Percentiles rank a stretch among this genome's conserved stretches.
Conservation (phyloP, 2,113 vertebrate genomes). For the Microcebus griseorufus region DNA sequence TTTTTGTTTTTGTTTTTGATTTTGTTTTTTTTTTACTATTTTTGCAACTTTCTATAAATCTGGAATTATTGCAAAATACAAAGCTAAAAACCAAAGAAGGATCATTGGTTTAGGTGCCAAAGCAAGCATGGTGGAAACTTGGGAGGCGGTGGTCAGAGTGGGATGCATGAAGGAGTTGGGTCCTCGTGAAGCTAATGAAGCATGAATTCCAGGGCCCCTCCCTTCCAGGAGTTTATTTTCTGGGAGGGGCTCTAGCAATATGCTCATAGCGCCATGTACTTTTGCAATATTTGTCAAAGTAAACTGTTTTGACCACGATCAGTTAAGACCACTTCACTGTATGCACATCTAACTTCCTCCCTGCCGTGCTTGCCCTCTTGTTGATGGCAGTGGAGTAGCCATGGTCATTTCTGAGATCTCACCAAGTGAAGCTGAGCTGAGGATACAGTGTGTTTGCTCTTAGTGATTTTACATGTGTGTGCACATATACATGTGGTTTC, state of each 20-base stretch:
- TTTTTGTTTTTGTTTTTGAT: too few species aligned
- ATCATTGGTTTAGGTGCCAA: neutral
- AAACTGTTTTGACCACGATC: neutral
- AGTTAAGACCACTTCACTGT: neutral
- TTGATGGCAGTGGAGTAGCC: neutral
- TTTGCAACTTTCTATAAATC: neutral
- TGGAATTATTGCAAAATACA: neutral
- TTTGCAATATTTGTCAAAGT: neutral
- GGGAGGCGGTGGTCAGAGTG: neutral
- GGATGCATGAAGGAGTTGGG: rapidly evolving
- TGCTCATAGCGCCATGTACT: neutral
- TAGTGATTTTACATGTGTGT: neutral
- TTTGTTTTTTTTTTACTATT: neutral
- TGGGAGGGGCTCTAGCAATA: too few species aligned
- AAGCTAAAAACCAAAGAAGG: neutral
- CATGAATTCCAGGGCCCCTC: neutral
- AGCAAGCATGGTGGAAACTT: neutral
- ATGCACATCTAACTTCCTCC: neutral
- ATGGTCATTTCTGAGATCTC: neutral
- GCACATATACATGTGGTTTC: neutral
- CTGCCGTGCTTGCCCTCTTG: neutral
- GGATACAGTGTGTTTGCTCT: neutral
- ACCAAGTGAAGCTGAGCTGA: neutral
- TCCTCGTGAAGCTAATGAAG: too few species aligned
- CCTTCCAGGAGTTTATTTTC: neutral